phyloP scores from a whole-genome alignment of 2,113 vertebrate genomes.

The Anguilla rostrata region DNA sequence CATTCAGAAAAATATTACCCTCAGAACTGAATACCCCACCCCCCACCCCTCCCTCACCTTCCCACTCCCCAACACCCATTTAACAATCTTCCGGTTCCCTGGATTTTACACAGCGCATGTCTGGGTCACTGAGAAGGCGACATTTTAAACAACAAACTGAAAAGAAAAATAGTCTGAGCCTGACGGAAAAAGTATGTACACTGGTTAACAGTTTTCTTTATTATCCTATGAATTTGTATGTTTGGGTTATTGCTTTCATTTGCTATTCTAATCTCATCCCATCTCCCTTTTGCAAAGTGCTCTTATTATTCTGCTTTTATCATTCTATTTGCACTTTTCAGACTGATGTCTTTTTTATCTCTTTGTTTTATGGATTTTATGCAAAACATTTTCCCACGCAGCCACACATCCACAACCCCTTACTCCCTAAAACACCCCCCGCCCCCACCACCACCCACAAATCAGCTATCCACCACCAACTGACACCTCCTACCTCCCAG shows the following conservation, averaged over 20 bases:
- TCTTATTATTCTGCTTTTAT: not conserved
- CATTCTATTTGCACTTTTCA: slow-evolving; percentile 23
- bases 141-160: not conserved
- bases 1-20: not conserved
- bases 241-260: not conserved
- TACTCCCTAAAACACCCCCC: too few relatives aligned
- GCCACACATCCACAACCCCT: too few relatives aligned
- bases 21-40: not conserved
- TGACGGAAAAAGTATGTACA: not conserved
- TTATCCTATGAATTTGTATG: not conserved
- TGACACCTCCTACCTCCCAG: too few relatives aligned
- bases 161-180: not conserved
- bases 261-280: not conserved
- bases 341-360: slow-evolving; percentile 25
- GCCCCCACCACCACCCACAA: too few relatives aligned
- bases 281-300: not conserved
- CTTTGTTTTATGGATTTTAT: slow-evolving; percentile 4
- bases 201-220: not conserved
- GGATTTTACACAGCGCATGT: not conserved
- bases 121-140: not conserved
- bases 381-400: too few relatives aligned
- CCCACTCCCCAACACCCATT: too few relatives aligned
- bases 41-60: not conserved
- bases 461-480: too few relatives aligned
- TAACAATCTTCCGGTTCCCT: not conserved